Percentiles rank a stretch among this genome's conserved stretches.
Conservation (phyloP, 2,797 vertebrate genomes). For the Protonibea diacanthus region DNA sequence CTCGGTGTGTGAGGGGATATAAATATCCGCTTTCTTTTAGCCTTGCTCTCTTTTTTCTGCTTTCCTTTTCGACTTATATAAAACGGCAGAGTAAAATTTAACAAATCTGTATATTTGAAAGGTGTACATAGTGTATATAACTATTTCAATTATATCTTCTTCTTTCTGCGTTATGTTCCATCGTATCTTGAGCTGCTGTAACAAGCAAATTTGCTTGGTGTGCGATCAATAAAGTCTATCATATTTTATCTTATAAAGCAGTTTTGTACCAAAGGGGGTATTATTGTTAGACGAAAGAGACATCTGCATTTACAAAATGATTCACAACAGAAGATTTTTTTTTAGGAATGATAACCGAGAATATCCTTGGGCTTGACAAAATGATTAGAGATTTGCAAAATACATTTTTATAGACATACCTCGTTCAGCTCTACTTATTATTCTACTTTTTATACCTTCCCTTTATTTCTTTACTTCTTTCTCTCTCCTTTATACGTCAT, state of each 20-base stretch:
- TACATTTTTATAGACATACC: not conserved
- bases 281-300: conserved; percentile 11
- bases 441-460: conserved; percentile 5
- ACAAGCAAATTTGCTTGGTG: too few species aligned
- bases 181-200: too few species aligned
- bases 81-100: not conserved
- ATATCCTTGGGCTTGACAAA: conserved; percentile 3
- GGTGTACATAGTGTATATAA: too few species aligned
- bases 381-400: conserved; percentile 12
- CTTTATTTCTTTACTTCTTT: not conserved
- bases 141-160: too few species aligned
- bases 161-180: too few species aligned
- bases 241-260: not conserved
- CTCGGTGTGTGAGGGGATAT: conserved; percentile 23
- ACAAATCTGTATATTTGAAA: too few species aligned
- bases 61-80: not conserved
- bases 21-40: conserved; percentile 40
- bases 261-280: not conserved
- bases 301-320: conserved; percentile 4
- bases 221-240: too few species aligned
- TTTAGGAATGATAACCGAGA: not conserved
- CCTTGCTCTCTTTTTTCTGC: not conserved
- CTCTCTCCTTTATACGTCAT: not conserved
- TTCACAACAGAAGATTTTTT: not conserved
- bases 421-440: not conserved